Evolutionary conservation across 64 coral and sea anemone genomes (phyloP), one percentile per base, ranked within the genome.

Genomic region (Pachyseris speciosa): DNA sequence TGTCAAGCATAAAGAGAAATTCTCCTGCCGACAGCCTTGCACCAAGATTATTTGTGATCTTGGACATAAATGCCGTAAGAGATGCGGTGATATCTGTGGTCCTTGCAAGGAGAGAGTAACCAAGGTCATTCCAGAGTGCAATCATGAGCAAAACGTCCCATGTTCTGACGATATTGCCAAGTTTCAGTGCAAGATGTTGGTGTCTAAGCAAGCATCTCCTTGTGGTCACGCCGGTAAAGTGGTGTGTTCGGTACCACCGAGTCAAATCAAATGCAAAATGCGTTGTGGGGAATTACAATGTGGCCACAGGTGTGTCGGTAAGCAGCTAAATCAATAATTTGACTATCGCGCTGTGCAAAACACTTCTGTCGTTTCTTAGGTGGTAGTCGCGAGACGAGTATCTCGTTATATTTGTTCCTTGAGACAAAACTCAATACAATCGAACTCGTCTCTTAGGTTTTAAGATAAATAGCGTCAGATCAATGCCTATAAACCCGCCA

Each of bases 201-300:
- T 88, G n/a, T 22, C 33, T 49, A 94, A 85, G 34, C 12, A 90
- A 50, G 80, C 33, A 7, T 69, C 72, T 15, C 32, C 79, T 1
- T 98, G 96, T 72, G 71, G 80, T 10, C 96, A 98, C 83, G 58
- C 66, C 64, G 75, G 52, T 27, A 7, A 64, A 25, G 67, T 64
- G 13, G 25, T 70, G 50, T 94, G 92, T 74, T 83, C 50, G 37
- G 20, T 85, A 43, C 19, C 47, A n/a, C 53, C 81, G 2, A 61
- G 44, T 51, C 50, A 78, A 22, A 67, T 55, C 69, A 5, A 36
- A 16, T 95, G 93, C 48, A 47, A 68, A 59, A 44, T 63, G 20
- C 50, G 86, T 74, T 93, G 85, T 72, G 15, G 55, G 73, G 47
- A 64, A 26, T 31, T 98, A 73, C 37, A 59, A 8, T 95, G 80